Percentiles rank a stretch among this genome's conserved stretches.
These are phyloP conservation scores for Caprella mutica DNA, from an alignment of 2,888 invertebrate species.

Conservation along the genomic window DNA sequence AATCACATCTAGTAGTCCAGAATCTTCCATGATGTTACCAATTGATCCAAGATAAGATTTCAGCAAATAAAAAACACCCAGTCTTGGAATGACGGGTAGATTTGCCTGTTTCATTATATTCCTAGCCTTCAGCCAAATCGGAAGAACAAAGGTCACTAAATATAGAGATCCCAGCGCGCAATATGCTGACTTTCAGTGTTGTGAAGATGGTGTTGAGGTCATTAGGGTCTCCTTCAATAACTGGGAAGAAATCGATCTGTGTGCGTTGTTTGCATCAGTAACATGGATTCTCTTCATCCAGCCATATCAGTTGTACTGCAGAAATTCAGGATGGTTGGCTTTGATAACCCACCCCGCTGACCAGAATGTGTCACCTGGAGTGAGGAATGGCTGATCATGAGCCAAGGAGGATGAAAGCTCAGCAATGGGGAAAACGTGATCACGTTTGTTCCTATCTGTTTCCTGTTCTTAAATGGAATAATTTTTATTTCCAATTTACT, in stretches of 20 bases:
- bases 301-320: not conserved
- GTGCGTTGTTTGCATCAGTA: slow-evolving; percentile 8
- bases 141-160: no score
- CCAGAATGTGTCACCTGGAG: slow-evolving; percentile 12
- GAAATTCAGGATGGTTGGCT: slow-evolving; percentile 9
- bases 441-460: slow-evolving; percentile 9
- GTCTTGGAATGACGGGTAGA: slow-evolving; percentile 7
- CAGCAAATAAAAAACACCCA: slow-evolving; percentile 5
- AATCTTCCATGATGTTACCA: no score
- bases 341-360: not conserved
- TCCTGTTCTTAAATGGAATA: slow-evolving; percentile 10
- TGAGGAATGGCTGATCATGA: slow-evolving; percentile 15
- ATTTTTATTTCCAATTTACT: slow-evolving; percentile 5
- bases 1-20: not conserved
- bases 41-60: slow-evolving; percentile 8
- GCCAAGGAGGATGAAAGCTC: slow-evolving; percentile 11
- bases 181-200: not conserved
- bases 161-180: not conserved
- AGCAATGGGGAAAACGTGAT: slow-evolving; percentile 8
- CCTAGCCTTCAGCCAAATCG: slow-evolving; percentile 2
- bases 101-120: slow-evolving; percentile 8
- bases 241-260: slow-evolving; percentile 10
- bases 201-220: slow-evolving; percentile 9
- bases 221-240: slow-evolving; percentile 12
- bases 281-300: slow-evolving; percentile 11